Conservation (phyloP, 2,113 vertebrate species). For the Physeter macrocephalus region DNA sequence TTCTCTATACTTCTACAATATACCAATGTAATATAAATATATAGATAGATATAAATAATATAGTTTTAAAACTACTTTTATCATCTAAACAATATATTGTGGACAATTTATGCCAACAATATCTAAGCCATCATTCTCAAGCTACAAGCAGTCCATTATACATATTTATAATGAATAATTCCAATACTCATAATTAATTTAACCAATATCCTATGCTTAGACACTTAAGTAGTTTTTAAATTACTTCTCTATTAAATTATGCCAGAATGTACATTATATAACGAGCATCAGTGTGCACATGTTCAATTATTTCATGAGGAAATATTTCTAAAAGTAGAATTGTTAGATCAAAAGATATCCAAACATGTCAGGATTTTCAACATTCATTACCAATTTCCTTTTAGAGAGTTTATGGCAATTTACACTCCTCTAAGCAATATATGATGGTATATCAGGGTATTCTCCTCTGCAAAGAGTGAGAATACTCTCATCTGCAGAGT, state of each 20-base stretch:
- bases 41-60: neutral
- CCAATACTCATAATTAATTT: neutral
- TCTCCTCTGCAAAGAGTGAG: neutral
- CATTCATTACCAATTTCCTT: neutral
- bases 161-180: neutral
- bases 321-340: neutral
- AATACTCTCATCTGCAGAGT: neutral
- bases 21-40: neutral
- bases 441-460: neutral
- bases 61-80: constrained; percentile 2
- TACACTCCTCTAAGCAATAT: neutral
- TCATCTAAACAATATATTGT: constrained; percentile 6
- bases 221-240: constrained; percentile 4
- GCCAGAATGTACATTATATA: neutral
- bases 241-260: constrained; percentile 25
- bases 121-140: constrained; percentile 20
- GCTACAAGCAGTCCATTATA: neutral
- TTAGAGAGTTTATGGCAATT: neutral
- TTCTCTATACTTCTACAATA: neutral
- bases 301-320: constrained; percentile 26
- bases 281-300: neutral
- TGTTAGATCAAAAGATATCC: neutral
- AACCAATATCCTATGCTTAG: neutral
- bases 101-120: neutral
- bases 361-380: neutral